A percentile compares a stretch with the other conserved stretches of the same genome.
phyloP scores from a whole-genome alignment of 2,797 vertebrate species.

The Macropus fuliginosus region DNA sequence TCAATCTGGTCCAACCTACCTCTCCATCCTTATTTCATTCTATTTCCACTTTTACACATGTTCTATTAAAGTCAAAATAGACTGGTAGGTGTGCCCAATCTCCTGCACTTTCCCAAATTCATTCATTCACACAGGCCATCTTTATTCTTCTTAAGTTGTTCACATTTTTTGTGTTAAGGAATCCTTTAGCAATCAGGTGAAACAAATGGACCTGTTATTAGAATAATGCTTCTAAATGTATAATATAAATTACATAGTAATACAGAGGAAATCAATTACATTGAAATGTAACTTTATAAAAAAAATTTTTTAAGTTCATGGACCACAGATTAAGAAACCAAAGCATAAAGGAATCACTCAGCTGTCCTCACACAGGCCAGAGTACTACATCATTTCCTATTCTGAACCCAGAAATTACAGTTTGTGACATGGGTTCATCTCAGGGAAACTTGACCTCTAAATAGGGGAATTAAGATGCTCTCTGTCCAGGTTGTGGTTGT shows the following conservation, averaged over 20 bases:
- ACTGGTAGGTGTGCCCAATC: background rate
- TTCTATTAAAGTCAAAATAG: background rate
- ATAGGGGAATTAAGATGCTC: background rate
- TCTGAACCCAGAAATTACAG: background rate
- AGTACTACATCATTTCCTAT: background rate
- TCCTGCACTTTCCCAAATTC: background rate
- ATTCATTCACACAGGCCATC: background rate
- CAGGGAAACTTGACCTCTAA: background rate
- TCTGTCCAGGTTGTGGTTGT: background rate
- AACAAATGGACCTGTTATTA: background rate
- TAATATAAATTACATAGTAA: background rate
- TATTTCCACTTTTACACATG: background rate
- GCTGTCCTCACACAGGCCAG: background rate
- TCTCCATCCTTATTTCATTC: background rate
- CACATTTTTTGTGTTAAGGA: background rate
- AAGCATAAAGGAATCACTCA: background rate
- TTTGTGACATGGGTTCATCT: background rate
- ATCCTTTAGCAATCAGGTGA: background rate
- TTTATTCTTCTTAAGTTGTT: background rate
- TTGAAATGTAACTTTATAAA: background rate
- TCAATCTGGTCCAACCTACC: background rate
- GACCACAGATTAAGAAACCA: background rate
- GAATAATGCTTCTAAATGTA: background rate
- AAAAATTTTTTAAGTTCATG: background rate
- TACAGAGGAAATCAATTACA: background rate